phyloP scores from a whole-genome alignment of 2,797 vertebrate species.

The Muscicapa comitata region DNA sequence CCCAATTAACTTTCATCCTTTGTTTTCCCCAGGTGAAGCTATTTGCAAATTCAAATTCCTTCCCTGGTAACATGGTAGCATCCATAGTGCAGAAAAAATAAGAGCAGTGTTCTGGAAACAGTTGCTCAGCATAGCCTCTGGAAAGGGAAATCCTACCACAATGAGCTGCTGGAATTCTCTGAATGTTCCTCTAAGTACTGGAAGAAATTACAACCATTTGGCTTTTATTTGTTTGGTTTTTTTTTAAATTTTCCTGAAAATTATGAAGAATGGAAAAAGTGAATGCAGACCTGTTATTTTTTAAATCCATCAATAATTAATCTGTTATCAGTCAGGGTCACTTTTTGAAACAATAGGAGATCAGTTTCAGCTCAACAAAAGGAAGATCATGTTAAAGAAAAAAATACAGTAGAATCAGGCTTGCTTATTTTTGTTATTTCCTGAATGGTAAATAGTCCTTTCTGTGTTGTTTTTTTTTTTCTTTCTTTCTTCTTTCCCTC shows the following conservation, averaged over 20 bases:
- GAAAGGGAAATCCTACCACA: neutral
- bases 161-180: neutral
- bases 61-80: neutral
- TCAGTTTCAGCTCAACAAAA: neutral
- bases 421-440: neutral
- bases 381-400: neutral
- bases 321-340: neutral
- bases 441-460: neutral
- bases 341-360: neutral
- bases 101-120: neutral
- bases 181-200: neutral
- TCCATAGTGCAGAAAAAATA: neutral
- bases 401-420: neutral
- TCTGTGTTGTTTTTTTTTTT: too few species aligned
- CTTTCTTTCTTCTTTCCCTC: neutral
- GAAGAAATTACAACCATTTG: neutral
- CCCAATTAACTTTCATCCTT: slow-evolving; percentile 1
- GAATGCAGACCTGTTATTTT: neutral
- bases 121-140: neutral
- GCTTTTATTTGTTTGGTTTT: neutral
- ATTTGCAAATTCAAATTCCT: neutral
- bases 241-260: neutral
- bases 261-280: neutral
- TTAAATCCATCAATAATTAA: neutral
- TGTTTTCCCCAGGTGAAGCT: neutral